Conservation (phyloP, 2,888 invertebrate genomes). For the Geophilus truncorum region DNA sequence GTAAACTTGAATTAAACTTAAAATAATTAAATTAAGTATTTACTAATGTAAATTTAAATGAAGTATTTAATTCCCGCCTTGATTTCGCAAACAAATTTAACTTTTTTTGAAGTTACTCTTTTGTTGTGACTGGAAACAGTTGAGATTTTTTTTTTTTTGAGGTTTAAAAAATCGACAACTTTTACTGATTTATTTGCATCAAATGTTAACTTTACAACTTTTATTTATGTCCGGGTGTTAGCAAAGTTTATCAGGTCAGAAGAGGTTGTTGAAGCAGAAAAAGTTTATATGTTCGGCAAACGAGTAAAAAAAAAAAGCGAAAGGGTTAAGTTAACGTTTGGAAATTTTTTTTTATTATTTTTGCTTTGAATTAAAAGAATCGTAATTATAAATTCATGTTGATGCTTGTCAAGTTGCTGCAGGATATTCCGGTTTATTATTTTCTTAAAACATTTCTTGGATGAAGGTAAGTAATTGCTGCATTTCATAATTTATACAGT, state of each 20-base stretch:
- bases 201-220: too few relatives aligned
- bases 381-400: neutral
- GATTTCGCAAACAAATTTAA: too few relatives aligned
- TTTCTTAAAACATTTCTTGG: neutral
- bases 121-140: too few relatives aligned
- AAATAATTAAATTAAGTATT: too few relatives aligned
- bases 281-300: neutral
- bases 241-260: slow-evolving; percentile 20
- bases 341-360: neutral
- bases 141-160: neutral
- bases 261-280: slow-evolving; percentile 10
- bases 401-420: neutral
- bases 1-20: neutral
- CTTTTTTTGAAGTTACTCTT: too few relatives aligned
- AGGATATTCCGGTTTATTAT: neutral
- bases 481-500: too few relatives aligned
- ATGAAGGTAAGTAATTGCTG: too few relatives aligned
- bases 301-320: neutral
- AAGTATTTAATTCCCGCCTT: too few relatives aligned
- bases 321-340: neutral
- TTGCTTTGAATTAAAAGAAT: neutral
- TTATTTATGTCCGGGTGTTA: neutral
- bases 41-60: too few relatives aligned
- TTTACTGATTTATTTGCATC: neutral
- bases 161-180: neutral